Evolutionary conservation across 2,888 invertebrate species (phyloP), one percentile per base, ranked within the genome.

Genomic region (Thecophora atra): DNA sequence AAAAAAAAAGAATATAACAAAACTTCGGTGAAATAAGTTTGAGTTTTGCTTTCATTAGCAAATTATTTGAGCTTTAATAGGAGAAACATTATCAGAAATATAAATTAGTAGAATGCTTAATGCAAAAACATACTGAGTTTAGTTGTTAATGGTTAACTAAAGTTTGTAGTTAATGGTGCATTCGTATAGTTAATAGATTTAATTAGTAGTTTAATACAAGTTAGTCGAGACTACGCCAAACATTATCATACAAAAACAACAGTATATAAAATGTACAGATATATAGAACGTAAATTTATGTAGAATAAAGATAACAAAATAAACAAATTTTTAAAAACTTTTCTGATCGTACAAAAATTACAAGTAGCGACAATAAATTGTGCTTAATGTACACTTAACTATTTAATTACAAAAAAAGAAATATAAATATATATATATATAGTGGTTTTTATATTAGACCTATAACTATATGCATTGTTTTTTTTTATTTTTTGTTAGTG

Each of bases 381-480:
- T 69, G 69, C 51, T 60, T 47, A 47, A 47, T 69, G 60, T 21
- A 69, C 47, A 69, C 60, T 69, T n/a, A 69, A 69, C 60, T 69
- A 69, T n/a, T 42, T 15, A 62, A 26, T 44, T 60, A 60, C 42
- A 69, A 30, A 69, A 60, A 60, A 60, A 37, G 24, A 69, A 44
- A 54, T 54, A 54, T 54, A 54, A 21, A 56, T 56, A 37, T 44
- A 69, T 64, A 54, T 54, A 54, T 54, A 54, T 54, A 56, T 56
- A 56, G 5, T 21, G 13, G 26, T 21, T 21, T 54, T 21, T 54
- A 54, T 54, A 58, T 26, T 28, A 44, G 21, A 44, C 19, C 15
- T 62, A 60, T 47, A 69, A 69, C 47, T 62, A 69, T 62, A 44
- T 47, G 58, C 58, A 60, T 42, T 37, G 37, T 37, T 37, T 37